A percentile compares a stretch with the other conserved stretches of the same genome.
Conservation (phyloP, 2,888 invertebrate species). For the Himalopsyche anomala region DNA sequence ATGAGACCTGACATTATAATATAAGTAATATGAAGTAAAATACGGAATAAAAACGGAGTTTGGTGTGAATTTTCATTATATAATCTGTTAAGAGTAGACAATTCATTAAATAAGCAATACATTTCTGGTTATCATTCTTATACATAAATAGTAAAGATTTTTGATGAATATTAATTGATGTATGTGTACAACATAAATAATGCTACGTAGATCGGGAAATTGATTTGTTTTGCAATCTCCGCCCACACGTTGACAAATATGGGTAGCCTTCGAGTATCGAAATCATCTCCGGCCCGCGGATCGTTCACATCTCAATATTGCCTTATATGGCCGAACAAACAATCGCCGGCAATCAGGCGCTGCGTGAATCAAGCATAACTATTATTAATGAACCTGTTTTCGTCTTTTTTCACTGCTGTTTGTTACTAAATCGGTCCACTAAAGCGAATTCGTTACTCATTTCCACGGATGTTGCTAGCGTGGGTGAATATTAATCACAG, state of each 20-base stretch:
- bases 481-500: slow-evolving; percentile 18
- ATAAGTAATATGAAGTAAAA: too few relatives aligned
- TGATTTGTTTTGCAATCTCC: slow-evolving; percentile 36
- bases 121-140: too few relatives aligned
- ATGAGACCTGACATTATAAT: too few relatives aligned
- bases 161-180: too few relatives aligned
- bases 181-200: too few relatives aligned
- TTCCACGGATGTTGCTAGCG: background rate
- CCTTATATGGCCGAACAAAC: slow-evolving; percentile 28
- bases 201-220: background rate
- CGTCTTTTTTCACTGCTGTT: background rate
- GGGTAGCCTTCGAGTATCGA: slow-evolving; percentile 19
- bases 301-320: slow-evolving; percentile 27
- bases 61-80: too few relatives aligned
- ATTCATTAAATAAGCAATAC: too few relatives aligned
- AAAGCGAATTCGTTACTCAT: slow-evolving; percentile 22
- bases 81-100: too few relatives aligned
- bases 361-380: background rate
- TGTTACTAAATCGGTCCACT: slow-evolving; percentile 27
- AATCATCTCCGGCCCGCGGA: slow-evolving; percentile 16
- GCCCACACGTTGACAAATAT: slow-evolving; percentile 39
- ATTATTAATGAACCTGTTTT: slow-evolving; percentile 16
- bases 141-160: too few relatives aligned
- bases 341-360: slow-evolving; percentile 9
- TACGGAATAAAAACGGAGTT: too few relatives aligned